Evolutionary conservation across 2,888 invertebrate genomes (phyloP), one percentile per base, ranked within the genome.

Genomic region (Nomada flava): DNA sequence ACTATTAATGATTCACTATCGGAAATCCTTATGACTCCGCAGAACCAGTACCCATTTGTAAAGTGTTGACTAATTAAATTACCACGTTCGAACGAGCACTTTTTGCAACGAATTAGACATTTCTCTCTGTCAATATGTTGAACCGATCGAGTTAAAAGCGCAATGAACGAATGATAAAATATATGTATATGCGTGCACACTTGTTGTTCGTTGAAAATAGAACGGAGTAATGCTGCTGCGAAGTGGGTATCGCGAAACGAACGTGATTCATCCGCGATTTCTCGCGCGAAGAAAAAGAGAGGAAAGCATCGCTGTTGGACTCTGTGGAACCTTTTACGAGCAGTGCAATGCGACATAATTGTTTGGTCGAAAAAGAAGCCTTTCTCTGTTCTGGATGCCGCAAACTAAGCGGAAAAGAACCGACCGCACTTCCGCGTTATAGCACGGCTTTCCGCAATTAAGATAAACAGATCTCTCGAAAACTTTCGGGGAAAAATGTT

Each of bases 1-100:
- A 57, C 60, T 59, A 68, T 52, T 47, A 75, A 76, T 87, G 87
- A 87, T 76, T 88, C 88, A 86, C 82, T 80, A 76, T 84, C 86
- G 82, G 84, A 80, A 75, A 83, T 83, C 76, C 62, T 80, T 53
- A 79, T 79, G 87, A 87, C 69, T 68, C 55, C 26, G 47, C 74
- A 18, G 50, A 47, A 60, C 67, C 44, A 9, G 50, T 29, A 50
- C 20, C 42, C 55, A 0, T 42, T 20, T 42, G 67, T 36, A 44
- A 42, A 26, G 18, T n/a, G 63, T 59, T 63, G 76, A 76, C 69
- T 81, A 81, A 82, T 81, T 79, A 69, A 69, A 79, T 68, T 78
- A 26, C 62, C 26, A 57, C 55, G 55, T 57, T 52, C 55, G 55
- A 65, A 29, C 15, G 13, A 60, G 42, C 15, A 36, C 26, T 42